phyloP scores from a whole-genome alignment of 2,113 vertebrate genomes.

The Hippocampus abdominalis region DNA sequence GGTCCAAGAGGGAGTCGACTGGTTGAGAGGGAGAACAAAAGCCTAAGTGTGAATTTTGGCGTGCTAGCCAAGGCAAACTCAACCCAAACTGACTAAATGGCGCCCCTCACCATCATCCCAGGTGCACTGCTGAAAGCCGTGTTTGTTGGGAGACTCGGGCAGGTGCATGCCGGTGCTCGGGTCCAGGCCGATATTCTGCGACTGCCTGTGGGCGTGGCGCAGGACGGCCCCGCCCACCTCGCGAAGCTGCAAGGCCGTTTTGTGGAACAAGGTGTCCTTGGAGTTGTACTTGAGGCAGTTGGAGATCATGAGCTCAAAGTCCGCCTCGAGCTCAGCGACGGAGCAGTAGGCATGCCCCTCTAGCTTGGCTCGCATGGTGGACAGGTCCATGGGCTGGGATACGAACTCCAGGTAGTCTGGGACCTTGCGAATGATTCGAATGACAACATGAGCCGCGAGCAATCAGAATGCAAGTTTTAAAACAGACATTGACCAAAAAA shows the following conservation, averaged over 20 bases:
- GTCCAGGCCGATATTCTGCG: conserved; percentile 89
- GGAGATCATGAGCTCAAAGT: conserved; percentile 96
- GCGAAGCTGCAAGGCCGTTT: conserved; percentile 84
- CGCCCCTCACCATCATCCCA: conserved; percentile 91
- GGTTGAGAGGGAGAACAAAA: conserved; percentile 19
- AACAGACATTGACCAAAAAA: background rate
- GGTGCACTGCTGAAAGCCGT: conserved; percentile 87
- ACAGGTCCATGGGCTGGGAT: conserved; percentile 98
- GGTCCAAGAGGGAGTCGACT: conserved; percentile 90
- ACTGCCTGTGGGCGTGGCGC: conserved; percentile 88
- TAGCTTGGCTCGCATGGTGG: conserved; percentile 92
- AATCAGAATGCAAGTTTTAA: background rate
- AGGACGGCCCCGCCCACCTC: conserved; percentile 91
- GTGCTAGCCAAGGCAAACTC: background rate
- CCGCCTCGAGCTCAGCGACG: conserved; percentile 88
- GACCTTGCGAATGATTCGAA: conserved; percentile 76
- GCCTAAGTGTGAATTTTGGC: no score
- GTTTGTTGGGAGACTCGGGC: conserved; percentile 81
- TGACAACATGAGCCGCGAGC: conserved; percentile 29
- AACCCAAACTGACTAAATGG: background rate
- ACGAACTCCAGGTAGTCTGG: conserved; percentile 99
- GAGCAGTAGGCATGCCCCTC: conserved; percentile 90
- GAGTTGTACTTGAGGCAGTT: conserved; percentile 99
- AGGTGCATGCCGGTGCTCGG: conserved; percentile 86
- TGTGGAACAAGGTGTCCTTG: conserved; percentile 96